Base-by-base conservation (phyloP, 2,888 invertebrate genomes). In the Ferrisia virgata region DNA sequence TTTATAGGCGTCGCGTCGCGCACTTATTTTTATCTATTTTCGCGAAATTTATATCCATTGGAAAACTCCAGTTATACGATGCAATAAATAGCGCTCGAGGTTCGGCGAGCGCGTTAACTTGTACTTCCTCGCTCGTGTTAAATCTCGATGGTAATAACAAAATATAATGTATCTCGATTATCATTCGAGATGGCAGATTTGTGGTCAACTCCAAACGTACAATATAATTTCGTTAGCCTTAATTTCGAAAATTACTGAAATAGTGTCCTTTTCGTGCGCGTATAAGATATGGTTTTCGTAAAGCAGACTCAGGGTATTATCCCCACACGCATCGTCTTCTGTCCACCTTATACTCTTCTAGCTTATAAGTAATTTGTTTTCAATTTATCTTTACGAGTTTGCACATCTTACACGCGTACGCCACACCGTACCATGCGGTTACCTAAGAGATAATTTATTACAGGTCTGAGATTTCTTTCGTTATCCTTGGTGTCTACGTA, bases 111-210 rank as follows among this genome's bases (percentile, higher is more conserved):
- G 72, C 33, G 72, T n/a, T 76, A 76, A 76, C 72, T 76, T 36
- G 72, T 36, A 76, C 72, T 36, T 18, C 33, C 72, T 33, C 64
- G 72, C 36, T 64, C 64, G 72, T 76, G 72, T 76, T 76, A 76
- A 76, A 76, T 76, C 72, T 76, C 72, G 13, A 18, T 28, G 72
- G 72, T 76, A 76, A 76, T 76, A 76, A 76, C 72, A 36, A 76
- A 76, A 76, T 76, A 76, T 76, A 76, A 76, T 76, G 72, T 76
- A 76, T 76, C 72, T 76, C 72, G 72, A 76, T 76, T 76, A 76
- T 76, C 72, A 76, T 76, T 76, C 22, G 72, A 18, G 72, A 76
- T 76, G 72, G 72, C 72, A 76, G 72, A 76, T 76, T 76, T 76
- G 72, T 76, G 72, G 72, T 69, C 69, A 69, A 69, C 69, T 76